These are phyloP conservation scores for Plebejus melissa DNA, from an alignment of 2,888 invertebrate genomes.

Conservation along the genomic window DNA sequence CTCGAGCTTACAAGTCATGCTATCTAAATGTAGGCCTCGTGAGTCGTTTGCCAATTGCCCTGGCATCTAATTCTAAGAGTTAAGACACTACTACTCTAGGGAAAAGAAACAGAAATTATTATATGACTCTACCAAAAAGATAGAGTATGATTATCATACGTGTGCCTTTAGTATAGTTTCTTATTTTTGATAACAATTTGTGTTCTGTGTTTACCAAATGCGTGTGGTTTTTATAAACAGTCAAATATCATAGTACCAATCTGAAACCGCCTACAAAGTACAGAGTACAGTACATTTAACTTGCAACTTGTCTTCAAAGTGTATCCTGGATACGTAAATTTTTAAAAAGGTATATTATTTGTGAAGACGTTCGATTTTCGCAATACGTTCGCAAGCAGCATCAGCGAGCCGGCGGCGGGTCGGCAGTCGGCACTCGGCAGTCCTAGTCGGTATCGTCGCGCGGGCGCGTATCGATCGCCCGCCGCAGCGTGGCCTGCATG, in stretches of 20 bases:
- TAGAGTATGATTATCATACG: neutral
- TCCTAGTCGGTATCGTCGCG: constrained; percentile 55
- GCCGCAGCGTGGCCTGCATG: constrained; percentile 69
- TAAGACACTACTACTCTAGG: neutral
- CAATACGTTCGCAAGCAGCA: constrained; percentile 41
- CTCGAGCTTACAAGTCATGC: neutral
- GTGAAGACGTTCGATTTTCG: constrained; percentile 19
- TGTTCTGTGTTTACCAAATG: too few relatives aligned
- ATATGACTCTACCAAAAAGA: neutral
- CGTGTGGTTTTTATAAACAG: neutral
- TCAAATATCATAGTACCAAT: neutral
- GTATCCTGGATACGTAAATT: neutral
- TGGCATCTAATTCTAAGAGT: neutral
- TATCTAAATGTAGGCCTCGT: neutral
- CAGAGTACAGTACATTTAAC: neutral
- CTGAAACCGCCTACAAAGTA: neutral
- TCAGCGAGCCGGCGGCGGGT: constrained; percentile 40
- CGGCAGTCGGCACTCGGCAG: constrained; percentile 37
- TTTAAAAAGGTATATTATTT: neutral
- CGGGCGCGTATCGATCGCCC: constrained; percentile 77
- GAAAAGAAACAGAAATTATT: neutral
- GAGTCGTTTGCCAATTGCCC: neutral
- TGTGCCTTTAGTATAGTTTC: neutral
- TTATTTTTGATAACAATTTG: too few relatives aligned
- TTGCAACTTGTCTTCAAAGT: neutral